These are phyloP conservation scores for Lacerta bilineata DNA, from an alignment of 2,797 vertebrate species.

Conservation along the genomic window DNA sequence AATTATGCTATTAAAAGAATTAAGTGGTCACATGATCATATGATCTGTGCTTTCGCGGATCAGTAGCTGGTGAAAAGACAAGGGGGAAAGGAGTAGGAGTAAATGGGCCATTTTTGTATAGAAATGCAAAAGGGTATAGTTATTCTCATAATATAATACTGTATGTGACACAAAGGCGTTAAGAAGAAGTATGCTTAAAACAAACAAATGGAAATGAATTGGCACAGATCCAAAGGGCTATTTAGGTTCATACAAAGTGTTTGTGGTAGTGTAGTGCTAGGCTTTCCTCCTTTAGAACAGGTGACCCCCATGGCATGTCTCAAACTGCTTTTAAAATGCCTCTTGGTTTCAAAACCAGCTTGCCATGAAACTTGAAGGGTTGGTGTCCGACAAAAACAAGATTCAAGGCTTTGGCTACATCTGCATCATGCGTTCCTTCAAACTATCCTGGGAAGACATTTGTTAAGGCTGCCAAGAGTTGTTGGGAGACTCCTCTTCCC, in stretches of 20 bases:
- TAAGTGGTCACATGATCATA: slow-evolving; percentile 3
- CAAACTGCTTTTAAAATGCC: background rate
- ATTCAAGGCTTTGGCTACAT: background rate
- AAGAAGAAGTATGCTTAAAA: slow-evolving; percentile 20
- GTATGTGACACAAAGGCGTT: slow-evolving; percentile 11
- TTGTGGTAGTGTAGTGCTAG: background rate
- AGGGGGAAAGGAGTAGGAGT: background rate
- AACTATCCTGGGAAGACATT: no score
- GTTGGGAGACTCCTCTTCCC: no score
- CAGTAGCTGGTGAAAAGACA: slow-evolving; percentile 4
- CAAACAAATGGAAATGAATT: background rate
- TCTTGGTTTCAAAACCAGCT: background rate
- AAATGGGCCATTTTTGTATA: slow-evolving; percentile 7
- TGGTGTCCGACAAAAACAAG: background rate
- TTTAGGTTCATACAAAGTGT: background rate
- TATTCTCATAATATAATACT: slow-evolving; percentile 19
- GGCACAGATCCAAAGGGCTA: background rate
- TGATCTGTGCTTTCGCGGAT: background rate
- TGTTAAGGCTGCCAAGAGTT: no score
- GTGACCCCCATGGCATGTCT: background rate
- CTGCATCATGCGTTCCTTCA: no score
- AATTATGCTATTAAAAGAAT: slow-evolving; percentile 35
- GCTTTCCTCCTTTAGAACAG: background rate
- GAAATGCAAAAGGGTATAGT: background rate
- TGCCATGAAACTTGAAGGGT: background rate